A percentile compares a stretch with the other conserved stretches of the same genome.
phyloP scores from a whole-genome alignment of 2,797 vertebrate species.

The Anisognathus igniventris region DNA sequence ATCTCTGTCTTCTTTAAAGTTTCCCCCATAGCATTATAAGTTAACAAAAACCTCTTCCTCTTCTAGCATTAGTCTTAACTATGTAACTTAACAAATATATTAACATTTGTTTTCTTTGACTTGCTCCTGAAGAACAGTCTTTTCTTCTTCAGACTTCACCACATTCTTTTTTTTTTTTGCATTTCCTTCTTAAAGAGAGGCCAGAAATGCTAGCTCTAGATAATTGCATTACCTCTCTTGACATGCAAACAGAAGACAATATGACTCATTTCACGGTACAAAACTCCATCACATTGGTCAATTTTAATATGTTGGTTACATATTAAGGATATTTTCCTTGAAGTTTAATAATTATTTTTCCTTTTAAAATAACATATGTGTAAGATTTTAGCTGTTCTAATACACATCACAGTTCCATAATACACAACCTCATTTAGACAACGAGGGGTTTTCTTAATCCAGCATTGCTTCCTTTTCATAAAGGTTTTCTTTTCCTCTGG shows the following conservation, averaged over 20 bases:
- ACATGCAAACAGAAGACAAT: background rate
- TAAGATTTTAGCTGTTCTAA: background rate
- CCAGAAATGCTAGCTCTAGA: background rate
- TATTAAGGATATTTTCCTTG: background rate
- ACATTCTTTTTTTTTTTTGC: background rate
- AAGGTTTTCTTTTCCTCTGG: background rate
- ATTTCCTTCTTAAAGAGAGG: background rate
- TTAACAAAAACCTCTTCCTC: background rate
- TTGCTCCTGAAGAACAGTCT: background rate
- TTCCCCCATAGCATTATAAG: background rate
- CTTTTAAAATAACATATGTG: background rate
- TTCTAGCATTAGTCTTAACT: background rate
- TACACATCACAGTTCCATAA: background rate
- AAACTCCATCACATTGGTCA: background rate
- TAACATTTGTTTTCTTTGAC: background rate
- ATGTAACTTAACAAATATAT: background rate
- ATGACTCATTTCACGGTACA: background rate
- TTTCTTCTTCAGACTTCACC: background rate
- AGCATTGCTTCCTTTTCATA: background rate
- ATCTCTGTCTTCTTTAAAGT: background rate
- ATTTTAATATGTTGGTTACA: background rate
- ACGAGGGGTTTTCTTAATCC: background rate
- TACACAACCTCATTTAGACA: accelerated
- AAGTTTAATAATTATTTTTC: background rate
- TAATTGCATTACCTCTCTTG: background rate